These are phyloP conservation scores for Zeuzera pyrina DNA, from an alignment of 2,888 invertebrate genomes.

Conservation along the genomic window DNA sequence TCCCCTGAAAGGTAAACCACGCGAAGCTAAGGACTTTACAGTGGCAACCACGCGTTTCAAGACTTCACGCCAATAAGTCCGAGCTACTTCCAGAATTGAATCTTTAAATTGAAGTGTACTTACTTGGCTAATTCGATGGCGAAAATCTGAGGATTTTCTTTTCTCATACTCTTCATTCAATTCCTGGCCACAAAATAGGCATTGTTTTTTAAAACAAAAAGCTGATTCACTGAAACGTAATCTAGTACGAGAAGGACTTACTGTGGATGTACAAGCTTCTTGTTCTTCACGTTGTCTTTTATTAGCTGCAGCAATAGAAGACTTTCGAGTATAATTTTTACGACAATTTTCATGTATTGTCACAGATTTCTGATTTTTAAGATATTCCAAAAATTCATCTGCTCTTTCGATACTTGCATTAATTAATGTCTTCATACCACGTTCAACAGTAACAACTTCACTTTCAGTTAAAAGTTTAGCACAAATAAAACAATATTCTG, in stretches of 20 bases:
- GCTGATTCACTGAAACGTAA: constrained; percentile 22
- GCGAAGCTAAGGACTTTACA: constrained; percentile 8
- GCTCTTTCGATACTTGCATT: constrained; percentile 22
- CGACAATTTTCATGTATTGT: constrained; percentile 22
- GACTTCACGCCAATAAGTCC: constrained; percentile 1
- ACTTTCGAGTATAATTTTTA: constrained; percentile 24
- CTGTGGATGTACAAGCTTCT: constrained; percentile 24
- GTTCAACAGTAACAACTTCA: constrained; percentile 24
- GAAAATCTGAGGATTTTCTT: constrained; percentile 18
- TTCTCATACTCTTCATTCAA: constrained; percentile 23
- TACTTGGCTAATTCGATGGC: constrained; percentile 21
- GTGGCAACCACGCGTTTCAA: constrained; percentile 6
- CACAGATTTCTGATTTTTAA: constrained; percentile 20
- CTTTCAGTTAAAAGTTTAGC: constrained; percentile 23
- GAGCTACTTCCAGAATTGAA: constrained; percentile 10
- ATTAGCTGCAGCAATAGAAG: constrained; percentile 21
- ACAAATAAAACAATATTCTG: constrained; percentile 25
- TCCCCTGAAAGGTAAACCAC: constrained; percentile 11
- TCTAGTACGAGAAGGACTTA: constrained; percentile 24
- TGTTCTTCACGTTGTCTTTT: constrained; percentile 26
- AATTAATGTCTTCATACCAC: constrained; percentile 18
- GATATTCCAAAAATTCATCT: constrained; percentile 21
- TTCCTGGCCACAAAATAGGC: constrained; percentile 27
- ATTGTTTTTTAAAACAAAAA: constrained; percentile 25
- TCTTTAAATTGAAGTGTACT: constrained; percentile 14